A percentile compares a stretch with the other conserved stretches of the same genome.
Evolutionary conservation across 2,888 invertebrate species (phyloP).

Genomic region (Andricus quercusramuli): DNA sequence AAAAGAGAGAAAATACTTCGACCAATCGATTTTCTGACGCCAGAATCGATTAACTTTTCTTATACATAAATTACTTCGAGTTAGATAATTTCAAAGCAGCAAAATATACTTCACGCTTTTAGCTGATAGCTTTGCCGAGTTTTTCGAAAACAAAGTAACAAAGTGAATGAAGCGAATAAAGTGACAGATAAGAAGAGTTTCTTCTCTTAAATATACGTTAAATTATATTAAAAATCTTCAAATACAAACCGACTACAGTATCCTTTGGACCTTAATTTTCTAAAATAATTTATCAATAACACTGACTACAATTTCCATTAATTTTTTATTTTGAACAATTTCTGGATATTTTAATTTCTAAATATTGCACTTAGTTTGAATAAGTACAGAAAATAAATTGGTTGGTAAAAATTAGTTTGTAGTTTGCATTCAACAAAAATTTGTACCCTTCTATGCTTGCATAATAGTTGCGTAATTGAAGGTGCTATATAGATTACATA

Average conservation of each 20-base stretch:
- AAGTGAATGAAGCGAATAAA: constrained; percentile 17
- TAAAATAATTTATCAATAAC: neutral
- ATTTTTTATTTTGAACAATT: no score
- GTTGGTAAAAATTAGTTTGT: no score
- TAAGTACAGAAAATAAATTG: no score
- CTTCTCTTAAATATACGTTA: neutral
- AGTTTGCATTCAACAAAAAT: neutral
- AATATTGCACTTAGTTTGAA: no score
- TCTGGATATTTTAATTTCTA: no score
- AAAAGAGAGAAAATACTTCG: neutral
- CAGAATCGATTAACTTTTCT: constrained; percentile 21
- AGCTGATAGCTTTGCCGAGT: constrained; percentile 7
- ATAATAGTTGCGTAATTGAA: constrained; percentile 10
- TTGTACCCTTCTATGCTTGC: neutral
- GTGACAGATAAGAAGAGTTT: neutral
- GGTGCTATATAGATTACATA: constrained; percentile 9
- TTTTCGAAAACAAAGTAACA: constrained; percentile 13
- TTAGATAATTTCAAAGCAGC: constrained; percentile 20
- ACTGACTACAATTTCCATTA: no score
- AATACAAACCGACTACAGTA: neutral
- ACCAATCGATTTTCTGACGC: neutral
- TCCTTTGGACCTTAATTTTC: neutral
- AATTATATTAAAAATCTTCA: neutral
- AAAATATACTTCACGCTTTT: constrained; percentile 18
- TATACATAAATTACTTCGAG: constrained; percentile 30